Evolutionary conservation across 2,797 vertebrate genomes (phyloP).

Genomic region (Micrastur ruficollis): DNA sequence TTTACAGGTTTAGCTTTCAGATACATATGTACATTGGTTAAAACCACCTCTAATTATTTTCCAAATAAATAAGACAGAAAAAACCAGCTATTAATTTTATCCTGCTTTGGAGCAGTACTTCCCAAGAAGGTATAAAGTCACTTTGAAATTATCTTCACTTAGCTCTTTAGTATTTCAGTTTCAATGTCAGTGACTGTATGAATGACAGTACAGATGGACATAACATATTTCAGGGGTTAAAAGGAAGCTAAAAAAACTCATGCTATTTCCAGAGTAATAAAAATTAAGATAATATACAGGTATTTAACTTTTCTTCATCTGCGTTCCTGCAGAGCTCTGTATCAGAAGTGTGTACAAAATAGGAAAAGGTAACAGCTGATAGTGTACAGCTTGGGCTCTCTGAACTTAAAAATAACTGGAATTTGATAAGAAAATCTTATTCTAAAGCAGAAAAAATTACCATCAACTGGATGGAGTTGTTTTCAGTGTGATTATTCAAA

Average conservation of each 20-base stretch:
- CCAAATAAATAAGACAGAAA: neutral
- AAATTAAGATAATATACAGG: neutral
- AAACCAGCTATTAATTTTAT: neutral
- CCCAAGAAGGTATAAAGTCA: neutral
- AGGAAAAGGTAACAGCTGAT: neutral
- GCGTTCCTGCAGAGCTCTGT: neutral
- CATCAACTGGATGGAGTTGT: neutral
- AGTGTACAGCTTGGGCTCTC: neutral
- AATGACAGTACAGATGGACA: slow-evolving; percentile 11
- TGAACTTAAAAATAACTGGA: slow-evolving; percentile 27
- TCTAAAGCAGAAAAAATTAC: neutral
- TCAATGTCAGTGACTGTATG: neutral
- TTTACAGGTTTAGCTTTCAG: neutral
- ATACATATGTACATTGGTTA: neutral
- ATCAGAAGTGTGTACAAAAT: neutral
- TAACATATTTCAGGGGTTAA: neutral
- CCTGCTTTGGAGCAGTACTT: neutral
- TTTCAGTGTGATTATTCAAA: slow-evolving; percentile 5
- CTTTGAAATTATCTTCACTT: neutral
- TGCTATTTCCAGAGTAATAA: slow-evolving; percentile 4
- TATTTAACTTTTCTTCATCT: neutral
- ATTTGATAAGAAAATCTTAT: slow-evolving; percentile 33
- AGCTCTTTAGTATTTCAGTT: neutral
- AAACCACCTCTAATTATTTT: neutral
- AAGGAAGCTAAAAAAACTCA: neutral